Base-by-base conservation (phyloP, 2,797 vertebrate species). In the Chloroceryle inda region DNA sequence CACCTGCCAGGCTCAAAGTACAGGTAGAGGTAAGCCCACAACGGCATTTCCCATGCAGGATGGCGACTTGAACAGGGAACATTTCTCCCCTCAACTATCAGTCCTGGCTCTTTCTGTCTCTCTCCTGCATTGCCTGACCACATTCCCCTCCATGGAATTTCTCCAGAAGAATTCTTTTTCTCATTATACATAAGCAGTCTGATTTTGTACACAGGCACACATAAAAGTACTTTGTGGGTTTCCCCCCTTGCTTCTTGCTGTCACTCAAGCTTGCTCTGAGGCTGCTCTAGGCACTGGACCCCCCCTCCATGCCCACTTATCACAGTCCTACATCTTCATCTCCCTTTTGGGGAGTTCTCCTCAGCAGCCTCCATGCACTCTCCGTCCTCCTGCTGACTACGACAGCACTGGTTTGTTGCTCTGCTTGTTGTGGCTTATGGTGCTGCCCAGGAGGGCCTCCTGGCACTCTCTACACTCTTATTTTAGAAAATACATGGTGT, bases 181-280 rank as follows among this genome's bases (percentile, higher is more conserved):
- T 71, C 35, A 11, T 23, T 18, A 35, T n/a, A 19, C 8, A 22
- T 2, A 45, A 71, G 47, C 45, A 49, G 52, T 14, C n/a, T 35
- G 40, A 66, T 29, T n/a, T 52, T 40, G 61, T 29, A 55, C 29
- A 56, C 0, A 0, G 17, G 42, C n/a, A 29, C 13, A 11, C 5
- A 7, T 31, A 23, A 55, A 29, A 53, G 44, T 49, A 52, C 61
- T 58, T 53, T 13, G 9, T 3, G 35, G 47, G 45, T 26, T 62
- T 47, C 10, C 9, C 42, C 20, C 11, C 49, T 42, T 72, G 38
- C 31, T 53, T 50, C 49, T 20, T 33, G 3, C 24, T 6, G 9
- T 63, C 22, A 26, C 33, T 72, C 14, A 58, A 8, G 12, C 38
- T 45, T 62, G 47, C 40, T 14, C 17, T 9, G 19, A 67, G 35